phyloP scores from a whole-genome alignment of 2,797 vertebrate species.

The Rhyacichthys aspro region DNA sequence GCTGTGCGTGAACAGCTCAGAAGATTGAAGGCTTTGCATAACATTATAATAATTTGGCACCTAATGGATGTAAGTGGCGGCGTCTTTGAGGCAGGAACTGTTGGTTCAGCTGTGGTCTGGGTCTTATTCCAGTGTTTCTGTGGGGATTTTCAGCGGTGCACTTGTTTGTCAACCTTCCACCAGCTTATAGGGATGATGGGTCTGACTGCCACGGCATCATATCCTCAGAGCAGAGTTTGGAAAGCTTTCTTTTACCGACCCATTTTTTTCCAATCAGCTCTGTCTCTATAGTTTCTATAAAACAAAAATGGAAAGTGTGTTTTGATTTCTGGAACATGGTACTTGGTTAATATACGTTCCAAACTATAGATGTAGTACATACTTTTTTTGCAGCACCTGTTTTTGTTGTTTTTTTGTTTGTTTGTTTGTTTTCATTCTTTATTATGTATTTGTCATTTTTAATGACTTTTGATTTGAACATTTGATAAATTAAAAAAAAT shows the following conservation, averaged over 20 bases:
- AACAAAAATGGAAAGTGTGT: too few species aligned
- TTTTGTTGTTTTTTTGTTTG: too few species aligned
- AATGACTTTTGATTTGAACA: too few species aligned
- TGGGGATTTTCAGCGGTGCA: slow-evolving; percentile 7
- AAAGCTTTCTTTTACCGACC: neutral
- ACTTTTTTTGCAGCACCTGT: too few species aligned
- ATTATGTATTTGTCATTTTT: too few species aligned
- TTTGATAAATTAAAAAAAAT: too few species aligned
- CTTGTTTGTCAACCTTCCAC: slow-evolving; percentile 5
- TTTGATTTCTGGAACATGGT: too few species aligned
- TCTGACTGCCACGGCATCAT: slow-evolving; percentile 5
- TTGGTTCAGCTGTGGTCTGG: neutral
- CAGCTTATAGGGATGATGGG: slow-evolving; percentile 5
- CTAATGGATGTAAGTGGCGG: neutral
- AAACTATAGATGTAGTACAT: too few species aligned
- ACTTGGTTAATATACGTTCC: too few species aligned
- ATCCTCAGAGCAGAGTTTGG: slow-evolving; percentile 7
- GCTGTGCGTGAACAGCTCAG: neutral
- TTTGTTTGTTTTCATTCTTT: too few species aligned
- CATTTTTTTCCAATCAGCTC: neutral
- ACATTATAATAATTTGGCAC: neutral
- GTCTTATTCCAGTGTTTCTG: too few species aligned
- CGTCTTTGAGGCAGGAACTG: neutral
- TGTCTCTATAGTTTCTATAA: neutral
- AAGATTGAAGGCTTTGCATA: slow-evolving; percentile 1